Conservation (phyloP, 2,113 vertebrate genomes). For the Dipodomys stephensi region DNA sequence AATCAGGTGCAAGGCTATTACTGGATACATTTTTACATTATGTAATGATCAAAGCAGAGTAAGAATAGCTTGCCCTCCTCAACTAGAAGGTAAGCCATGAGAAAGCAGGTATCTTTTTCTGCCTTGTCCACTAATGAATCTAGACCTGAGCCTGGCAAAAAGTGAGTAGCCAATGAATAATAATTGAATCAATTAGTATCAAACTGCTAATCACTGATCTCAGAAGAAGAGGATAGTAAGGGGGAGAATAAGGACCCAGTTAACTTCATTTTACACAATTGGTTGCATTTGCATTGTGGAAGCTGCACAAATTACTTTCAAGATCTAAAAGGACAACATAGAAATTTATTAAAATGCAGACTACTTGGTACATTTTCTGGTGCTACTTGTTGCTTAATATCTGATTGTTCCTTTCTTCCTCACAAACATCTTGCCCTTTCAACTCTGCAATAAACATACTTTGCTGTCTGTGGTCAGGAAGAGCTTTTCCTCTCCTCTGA, state of each 20-base stretch:
- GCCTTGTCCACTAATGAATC: not conserved
- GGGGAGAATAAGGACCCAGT: not conserved
- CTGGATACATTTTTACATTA: not conserved
- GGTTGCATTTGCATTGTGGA: not conserved
- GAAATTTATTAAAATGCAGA: conserved; percentile 19
- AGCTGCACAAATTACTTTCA: conserved; percentile 2
- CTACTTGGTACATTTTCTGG: not conserved
- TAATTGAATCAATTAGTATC: not conserved
- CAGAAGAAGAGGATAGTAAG: not conserved
- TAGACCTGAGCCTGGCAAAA: not conserved
- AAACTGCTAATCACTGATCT: not conserved
- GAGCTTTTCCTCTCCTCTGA: not conserved
- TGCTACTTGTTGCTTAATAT: not conserved
- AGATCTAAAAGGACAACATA: not conserved
- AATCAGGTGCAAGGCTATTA: not conserved
- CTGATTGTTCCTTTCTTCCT: not conserved
- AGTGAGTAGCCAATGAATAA: not conserved
- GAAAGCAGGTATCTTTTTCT: not conserved
- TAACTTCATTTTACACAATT: not conserved
- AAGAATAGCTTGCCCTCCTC: not conserved
- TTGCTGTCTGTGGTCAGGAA: not conserved
- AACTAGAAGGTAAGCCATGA: not conserved
- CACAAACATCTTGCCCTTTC: not conserved
- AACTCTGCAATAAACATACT: not conserved
- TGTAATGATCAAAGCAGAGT: not conserved